A percentile compares a stretch with the other conserved stretches of the same genome.
These are phyloP conservation scores for Lacerta agilis DNA, from an alignment of 2,797 vertebrate species.

Conservation along the genomic window DNA sequence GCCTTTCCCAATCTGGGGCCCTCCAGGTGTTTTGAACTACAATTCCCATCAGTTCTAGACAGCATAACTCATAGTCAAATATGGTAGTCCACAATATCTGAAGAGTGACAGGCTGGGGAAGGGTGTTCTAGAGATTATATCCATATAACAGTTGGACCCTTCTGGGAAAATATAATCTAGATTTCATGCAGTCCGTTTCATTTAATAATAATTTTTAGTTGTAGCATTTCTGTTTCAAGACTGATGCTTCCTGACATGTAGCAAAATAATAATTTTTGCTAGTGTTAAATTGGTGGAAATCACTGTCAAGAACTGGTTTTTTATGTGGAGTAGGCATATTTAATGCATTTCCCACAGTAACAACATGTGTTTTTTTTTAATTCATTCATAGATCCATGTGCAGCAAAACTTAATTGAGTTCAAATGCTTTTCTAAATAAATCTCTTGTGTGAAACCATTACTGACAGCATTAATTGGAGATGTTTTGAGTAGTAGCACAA, in stretches of 20 bases:
- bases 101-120: neutral
- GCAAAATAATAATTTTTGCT: conserved; percentile 41
- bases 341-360: conserved; percentile 56
- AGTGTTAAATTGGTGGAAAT: conserved; percentile 35
- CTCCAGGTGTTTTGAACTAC: neutral
- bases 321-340: conserved; percentile 66
- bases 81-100: neutral
- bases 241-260: conserved; percentile 3
- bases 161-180: conserved; percentile 10
- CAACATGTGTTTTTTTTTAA: conserved; percentile 62
- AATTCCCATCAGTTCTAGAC: neutral
- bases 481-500: conserved; percentile 63
- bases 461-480: conserved; percentile 61
- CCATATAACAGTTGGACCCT: neutral
- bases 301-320: conserved; percentile 44
- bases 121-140: neutral
- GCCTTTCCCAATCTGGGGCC: too few relatives aligned
- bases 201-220: conserved; percentile 4
- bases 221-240: conserved; percentile 23
- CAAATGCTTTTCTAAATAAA: conserved; percentile 67
- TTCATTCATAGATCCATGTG: conserved; percentile 77
- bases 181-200: neutral
- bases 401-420: conserved; percentile 72
- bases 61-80: too few relatives aligned
- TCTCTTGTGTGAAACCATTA: conserved; percentile 63